Percentiles rank a stretch among this genome's conserved stretches.
Evolutionary conservation across 1,140 invertebrate genomes (phyloP).

Genomic region (Acarapis woodi): DNA sequence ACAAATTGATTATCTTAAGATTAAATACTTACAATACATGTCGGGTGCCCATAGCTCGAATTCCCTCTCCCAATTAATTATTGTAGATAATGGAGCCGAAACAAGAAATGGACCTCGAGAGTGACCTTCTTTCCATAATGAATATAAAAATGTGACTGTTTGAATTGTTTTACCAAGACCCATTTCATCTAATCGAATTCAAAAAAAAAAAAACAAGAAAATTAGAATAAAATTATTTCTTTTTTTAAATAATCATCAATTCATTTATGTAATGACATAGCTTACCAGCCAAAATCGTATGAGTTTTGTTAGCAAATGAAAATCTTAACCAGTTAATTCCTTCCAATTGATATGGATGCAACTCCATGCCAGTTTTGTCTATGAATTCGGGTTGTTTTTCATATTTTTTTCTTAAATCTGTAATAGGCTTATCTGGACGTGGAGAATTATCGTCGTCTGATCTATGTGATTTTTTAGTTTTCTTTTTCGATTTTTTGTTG

Average conservation of each 20-base stretch:
- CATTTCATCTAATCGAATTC: too few relatives aligned
- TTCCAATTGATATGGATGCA: conserved; percentile 95
- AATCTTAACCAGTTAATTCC: conserved; percentile 49
- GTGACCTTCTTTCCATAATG: conserved; percentile 91
- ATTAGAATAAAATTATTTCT: too few relatives aligned
- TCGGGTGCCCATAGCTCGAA: conserved; percentile 99
- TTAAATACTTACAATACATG: too few relatives aligned
- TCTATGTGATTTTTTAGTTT: conserved; percentile 20
- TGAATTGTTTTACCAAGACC: conserved; percentile 98
- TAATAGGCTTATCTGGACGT: conserved; percentile 60
- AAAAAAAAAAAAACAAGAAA: too few relatives aligned
- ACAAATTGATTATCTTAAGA: too few relatives aligned
- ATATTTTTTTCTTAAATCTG: conserved; percentile 70
- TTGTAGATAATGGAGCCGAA: conserved; percentile 83
- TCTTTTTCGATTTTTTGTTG: conserved; percentile 28
- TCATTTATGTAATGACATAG: too few relatives aligned
- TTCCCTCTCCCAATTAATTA: conserved; percentile 99
- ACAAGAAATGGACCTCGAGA: conserved; percentile 89
- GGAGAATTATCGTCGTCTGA: conserved; percentile 29
- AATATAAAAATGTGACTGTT: conserved; percentile 91
- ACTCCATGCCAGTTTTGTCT: conserved; percentile 49
- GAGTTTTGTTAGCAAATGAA: conserved; percentile 85
- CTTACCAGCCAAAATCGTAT: conserved; percentile 83
- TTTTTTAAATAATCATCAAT: too few relatives aligned
- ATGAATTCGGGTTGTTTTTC: conserved; percentile 78